Conservation (phyloP, 2,113 vertebrate species). For the Rhea americana region DNA sequence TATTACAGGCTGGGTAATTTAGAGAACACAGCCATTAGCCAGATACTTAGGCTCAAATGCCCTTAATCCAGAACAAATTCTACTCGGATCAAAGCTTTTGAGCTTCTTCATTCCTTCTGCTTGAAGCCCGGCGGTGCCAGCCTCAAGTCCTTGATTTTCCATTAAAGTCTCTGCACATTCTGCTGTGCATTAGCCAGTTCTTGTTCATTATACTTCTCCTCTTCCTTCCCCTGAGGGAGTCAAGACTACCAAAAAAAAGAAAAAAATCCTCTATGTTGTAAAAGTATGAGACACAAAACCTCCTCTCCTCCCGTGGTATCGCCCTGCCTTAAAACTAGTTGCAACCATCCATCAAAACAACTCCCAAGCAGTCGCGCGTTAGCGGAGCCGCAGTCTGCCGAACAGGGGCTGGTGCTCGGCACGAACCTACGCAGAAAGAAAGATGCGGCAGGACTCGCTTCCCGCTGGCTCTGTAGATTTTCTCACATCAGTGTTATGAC, state of each 20-base stretch:
- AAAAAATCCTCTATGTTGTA: background rate
- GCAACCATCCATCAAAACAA: background rate
- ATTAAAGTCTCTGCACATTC: background rate
- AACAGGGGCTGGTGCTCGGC: background rate
- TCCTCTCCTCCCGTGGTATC: background rate
- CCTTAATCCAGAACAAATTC: background rate
- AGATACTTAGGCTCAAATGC: background rate
- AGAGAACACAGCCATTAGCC: background rate
- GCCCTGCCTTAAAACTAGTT: background rate
- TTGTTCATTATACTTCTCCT: background rate
- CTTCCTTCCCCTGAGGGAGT: background rate
- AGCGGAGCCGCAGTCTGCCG: background rate
- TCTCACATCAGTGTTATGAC: constrained; percentile 1
- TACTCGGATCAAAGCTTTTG: background rate
- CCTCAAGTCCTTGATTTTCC: background rate
- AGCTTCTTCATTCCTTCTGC: background rate
- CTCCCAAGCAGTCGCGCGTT: background rate
- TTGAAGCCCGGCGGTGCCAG: background rate
- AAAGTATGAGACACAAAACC: background rate
- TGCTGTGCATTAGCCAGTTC: background rate
- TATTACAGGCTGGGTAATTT: background rate
- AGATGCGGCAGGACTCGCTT: fast-evolving
- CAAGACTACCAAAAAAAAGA: background rate
- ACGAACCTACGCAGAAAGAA: background rate
- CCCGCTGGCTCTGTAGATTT: background rate